phyloP scores from a whole-genome alignment of 2,113 vertebrate species.

The Ariopsis seemanni region DNA sequence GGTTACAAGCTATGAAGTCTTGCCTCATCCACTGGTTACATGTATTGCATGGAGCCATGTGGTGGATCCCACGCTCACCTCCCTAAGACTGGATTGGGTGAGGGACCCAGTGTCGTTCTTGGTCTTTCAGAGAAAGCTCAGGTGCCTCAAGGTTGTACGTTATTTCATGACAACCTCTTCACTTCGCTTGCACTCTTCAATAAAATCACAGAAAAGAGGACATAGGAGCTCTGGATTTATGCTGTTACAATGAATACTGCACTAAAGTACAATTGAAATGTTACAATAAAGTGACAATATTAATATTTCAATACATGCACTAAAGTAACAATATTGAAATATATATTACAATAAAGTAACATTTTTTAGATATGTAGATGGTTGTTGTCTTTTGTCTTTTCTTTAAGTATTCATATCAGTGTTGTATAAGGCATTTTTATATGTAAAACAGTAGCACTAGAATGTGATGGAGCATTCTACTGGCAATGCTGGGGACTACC shows the following conservation, averaged over 20 bases:
- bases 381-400: too few species aligned
- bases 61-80: slow-evolving; percentile 41
- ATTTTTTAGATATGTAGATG: too few species aligned
- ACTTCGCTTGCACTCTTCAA: background rate
- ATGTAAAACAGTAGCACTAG: too few species aligned
- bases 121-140: slow-evolving; percentile 5
- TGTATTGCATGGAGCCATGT: slow-evolving; percentile 46
- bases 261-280: too few species aligned
- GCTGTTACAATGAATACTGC: background rate
- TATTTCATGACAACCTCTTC: slow-evolving; percentile 27
- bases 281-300: too few species aligned
- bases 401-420: too few species aligned
- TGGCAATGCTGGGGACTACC: too few species aligned
- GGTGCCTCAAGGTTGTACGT: slow-evolving; percentile 12
- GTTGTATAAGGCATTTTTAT: too few species aligned
- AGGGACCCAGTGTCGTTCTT: slow-evolving; percentile 34
- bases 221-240: background rate
- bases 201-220: background rate
- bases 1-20: slow-evolving; percentile 47
- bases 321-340: too few species aligned
- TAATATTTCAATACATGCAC: too few species aligned
- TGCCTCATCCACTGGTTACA: slow-evolving; percentile 41
- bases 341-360: too few species aligned
- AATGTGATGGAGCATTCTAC: too few species aligned
- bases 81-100: slow-evolving; percentile 41